Base-by-base conservation (phyloP, 2,113 vertebrate genomes). In the Atractosteus spatula region DNA sequence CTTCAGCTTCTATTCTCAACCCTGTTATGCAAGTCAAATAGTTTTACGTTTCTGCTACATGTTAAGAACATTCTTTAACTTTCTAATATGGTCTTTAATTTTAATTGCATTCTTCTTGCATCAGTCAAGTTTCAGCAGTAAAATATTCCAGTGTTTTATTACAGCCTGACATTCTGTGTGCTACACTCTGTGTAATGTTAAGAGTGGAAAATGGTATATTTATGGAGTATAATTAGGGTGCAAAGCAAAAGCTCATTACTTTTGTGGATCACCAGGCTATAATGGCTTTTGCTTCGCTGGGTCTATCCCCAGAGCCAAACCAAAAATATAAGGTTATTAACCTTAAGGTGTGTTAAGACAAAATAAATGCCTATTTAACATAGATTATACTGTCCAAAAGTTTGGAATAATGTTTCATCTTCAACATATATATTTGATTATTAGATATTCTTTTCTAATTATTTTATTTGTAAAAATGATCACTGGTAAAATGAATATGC, bases 171-270 rank as follows among this genome's bases (percentile, higher is more conserved):
- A 51, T 51, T 10, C 47, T 7, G 5, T 51, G 5, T 51, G 10
- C 47, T 5, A 51, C 10, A 51, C 47, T 51, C 47, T 51, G 10
- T 51, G 47, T 51, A 5, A 51, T 51, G 10, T 51, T 51, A 51
- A 5, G 10, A 5, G 1, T 51, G 47, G 47, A 51, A 51, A 5
- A 10, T 51, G 5, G 5, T 51, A 1, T 7, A 51, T 67, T 45
- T 67, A 67, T 67, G 44, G 44, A 8, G 47, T 14, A 8, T 67
- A 67, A 67, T 51, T 47, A 45, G 47, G 44, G 65, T n/a, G 8
- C 43, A 67, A 67, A 51, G 47, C 5, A 51, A 14, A 67, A 47
- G 47, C 13, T n/a, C 13, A 42, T 67, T 8, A 67, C 47, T 42
- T 44, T 47, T 67, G 44, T 47, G 43, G 12, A 47, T 17, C 3